These are phyloP conservation scores for Bugulina stolonifera DNA, from an alignment of 2,888 invertebrate species.

Conservation along the genomic window DNA sequence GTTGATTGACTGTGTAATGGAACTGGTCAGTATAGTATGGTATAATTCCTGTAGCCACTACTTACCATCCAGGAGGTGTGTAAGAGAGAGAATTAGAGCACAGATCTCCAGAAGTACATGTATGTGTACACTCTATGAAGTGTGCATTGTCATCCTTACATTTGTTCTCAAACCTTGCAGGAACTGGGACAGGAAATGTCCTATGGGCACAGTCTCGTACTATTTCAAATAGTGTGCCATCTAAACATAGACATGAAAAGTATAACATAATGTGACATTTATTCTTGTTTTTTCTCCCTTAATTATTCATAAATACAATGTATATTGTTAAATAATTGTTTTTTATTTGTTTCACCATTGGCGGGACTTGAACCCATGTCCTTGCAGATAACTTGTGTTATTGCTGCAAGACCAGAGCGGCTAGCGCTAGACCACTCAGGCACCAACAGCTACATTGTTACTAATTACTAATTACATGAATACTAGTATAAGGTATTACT, in stretches of 20 bases:
- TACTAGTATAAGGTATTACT: too few species aligned
- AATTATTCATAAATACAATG: background rate
- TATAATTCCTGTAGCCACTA: background rate
- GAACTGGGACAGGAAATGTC: background rate
- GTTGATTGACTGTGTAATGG: too few species aligned
- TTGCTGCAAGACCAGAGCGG: too few species aligned
- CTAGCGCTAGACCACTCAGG: too few species aligned
- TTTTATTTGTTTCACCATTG: background rate
- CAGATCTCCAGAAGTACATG: background rate
- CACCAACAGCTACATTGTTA: too few species aligned
- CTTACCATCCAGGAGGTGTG: slow-evolving; percentile 2
- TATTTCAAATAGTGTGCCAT: background rate
- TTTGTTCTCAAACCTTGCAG: background rate
- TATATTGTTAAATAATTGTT: background rate
- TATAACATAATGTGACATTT: background rate
- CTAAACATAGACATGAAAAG: background rate
- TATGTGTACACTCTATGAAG: slow-evolving; percentile 2
- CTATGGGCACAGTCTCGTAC: background rate
- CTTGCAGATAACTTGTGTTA: too few species aligned
- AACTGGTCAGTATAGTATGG: too few species aligned
- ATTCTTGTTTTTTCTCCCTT: background rate
- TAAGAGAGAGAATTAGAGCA: background rate
- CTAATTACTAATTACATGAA: too few species aligned
- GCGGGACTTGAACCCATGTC: too few species aligned
- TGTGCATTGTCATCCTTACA: background rate